Conservation (phyloP, 2,797 vertebrate genomes). For the Poeciliopsis infans region DNA sequence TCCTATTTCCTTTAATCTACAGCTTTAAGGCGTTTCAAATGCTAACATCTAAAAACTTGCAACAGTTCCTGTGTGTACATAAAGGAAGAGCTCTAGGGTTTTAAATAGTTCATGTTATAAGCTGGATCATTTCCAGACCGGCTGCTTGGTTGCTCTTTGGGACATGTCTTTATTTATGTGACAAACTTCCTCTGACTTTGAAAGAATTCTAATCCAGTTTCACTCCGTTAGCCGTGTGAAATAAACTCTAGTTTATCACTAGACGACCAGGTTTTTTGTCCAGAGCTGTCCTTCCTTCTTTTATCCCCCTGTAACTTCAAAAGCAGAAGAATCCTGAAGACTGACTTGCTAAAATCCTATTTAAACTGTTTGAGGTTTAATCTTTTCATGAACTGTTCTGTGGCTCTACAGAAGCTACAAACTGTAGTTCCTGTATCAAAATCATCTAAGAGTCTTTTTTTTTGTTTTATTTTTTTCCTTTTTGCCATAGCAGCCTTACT, state of each 20-base stretch:
- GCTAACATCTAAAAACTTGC: neutral
- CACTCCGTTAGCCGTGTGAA: neutral
- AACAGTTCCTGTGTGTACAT: neutral
- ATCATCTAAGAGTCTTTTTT: neutral
- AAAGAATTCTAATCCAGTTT: neutral
- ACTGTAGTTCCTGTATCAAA: neutral
- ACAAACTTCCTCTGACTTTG: neutral
- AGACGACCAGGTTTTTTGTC: neutral
- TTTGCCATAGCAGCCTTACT: neutral
- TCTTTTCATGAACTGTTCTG: neutral
- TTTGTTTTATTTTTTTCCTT: neutral
- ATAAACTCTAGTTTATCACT: neutral
- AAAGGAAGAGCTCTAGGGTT: neutral
- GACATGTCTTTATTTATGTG: neutral
- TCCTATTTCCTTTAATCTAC: neutral
- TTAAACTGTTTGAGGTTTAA: neutral
- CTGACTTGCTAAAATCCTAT: neutral
- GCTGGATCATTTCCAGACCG: neutral
- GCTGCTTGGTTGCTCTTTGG: neutral
- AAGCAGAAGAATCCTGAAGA: neutral
- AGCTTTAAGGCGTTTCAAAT: neutral
- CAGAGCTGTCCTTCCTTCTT: neutral
- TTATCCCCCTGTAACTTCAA: neutral
- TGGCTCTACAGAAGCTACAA: neutral
- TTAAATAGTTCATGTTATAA: neutral